Evolutionary conservation across 2,797 vertebrate genomes (phyloP).

Genomic region (Leucoraja ocellata): DNA sequence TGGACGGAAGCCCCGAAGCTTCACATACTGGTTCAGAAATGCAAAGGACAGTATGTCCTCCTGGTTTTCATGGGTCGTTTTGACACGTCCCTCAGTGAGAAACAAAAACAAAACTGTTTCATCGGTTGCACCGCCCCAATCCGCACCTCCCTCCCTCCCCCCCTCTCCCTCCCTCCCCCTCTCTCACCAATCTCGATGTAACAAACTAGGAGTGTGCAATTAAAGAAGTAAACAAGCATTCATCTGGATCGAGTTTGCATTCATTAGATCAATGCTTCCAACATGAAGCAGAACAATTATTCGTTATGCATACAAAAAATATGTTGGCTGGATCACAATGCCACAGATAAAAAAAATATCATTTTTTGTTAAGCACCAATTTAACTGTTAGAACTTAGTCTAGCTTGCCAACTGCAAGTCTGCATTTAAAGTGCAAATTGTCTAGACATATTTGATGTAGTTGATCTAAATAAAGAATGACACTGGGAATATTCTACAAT

Average conservation of each 20-base stretch:
- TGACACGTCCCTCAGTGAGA: not conserved
- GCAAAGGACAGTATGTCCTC: not conserved
- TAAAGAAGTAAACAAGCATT: not conserved
- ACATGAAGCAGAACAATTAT: conserved; percentile 9
- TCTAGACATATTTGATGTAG: not conserved
- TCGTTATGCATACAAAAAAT: conserved; percentile 22
- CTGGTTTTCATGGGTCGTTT: not conserved
- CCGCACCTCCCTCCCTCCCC: too few species aligned
- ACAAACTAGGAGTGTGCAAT: not conserved
- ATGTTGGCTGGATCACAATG: conserved; percentile 25
- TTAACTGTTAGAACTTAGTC: conserved; percentile 35
- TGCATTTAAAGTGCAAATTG: conserved; percentile 29
- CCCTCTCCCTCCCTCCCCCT: not conserved
- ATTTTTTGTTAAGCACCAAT: conserved; percentile 1
- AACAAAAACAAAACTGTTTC: not conserved
- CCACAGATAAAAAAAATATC: conserved; percentile 10
- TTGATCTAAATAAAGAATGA: conserved; percentile 11
- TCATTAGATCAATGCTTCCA: not conserved
- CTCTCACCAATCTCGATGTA: not conserved
- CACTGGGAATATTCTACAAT: not conserved
- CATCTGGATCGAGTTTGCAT: conserved; percentile 6
- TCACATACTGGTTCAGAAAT: not conserved
- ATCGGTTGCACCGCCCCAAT: not conserved
- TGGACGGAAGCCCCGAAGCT: not conserved
- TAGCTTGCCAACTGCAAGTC: conserved; percentile 36